phyloP scores from a whole-genome alignment of 2,113 vertebrate genomes.

The Xyliphius kryptos region DNA sequence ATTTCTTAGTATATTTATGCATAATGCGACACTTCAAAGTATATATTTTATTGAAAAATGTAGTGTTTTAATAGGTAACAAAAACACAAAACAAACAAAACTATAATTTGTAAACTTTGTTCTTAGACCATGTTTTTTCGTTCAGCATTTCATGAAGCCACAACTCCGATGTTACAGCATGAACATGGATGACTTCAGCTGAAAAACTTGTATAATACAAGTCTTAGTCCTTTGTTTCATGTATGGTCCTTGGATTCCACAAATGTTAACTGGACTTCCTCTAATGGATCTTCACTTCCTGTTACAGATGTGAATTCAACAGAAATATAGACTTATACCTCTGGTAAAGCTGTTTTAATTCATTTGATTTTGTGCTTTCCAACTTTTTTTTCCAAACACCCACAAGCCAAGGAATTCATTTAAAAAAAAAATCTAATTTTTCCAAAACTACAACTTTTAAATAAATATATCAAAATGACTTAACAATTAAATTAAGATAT shows the following conservation, averaged over 20 bases:
- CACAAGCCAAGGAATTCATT: neutral
- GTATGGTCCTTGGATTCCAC: constrained; percentile 11
- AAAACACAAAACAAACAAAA: no score
- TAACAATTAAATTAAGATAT: no score
- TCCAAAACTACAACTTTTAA: neutral
- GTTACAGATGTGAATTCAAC: constrained; percentile 3
- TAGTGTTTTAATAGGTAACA: no score
- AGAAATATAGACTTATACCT: neutral
- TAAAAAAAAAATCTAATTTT: no score
- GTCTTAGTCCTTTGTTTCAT: neutral
- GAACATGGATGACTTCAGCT: neutral
- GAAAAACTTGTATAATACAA: neutral
- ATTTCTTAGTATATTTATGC: no score
- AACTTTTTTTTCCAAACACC: neutral
- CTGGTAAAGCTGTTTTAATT: no score
- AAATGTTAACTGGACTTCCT: constrained; percentile 23
- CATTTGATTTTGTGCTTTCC: neutral
- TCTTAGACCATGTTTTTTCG: no score
- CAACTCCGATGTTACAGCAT: neutral
- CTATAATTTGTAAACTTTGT: no score
- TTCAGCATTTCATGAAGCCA: no score
- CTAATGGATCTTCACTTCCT: constrained; percentile 11
- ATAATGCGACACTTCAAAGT: no score
- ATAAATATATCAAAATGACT: no score
- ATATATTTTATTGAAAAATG: no score